Evolutionary conservation across 1,140 invertebrate genomes (phyloP), one percentile per base, ranked within the genome.

Genomic region (Bicyclus anynana): DNA sequence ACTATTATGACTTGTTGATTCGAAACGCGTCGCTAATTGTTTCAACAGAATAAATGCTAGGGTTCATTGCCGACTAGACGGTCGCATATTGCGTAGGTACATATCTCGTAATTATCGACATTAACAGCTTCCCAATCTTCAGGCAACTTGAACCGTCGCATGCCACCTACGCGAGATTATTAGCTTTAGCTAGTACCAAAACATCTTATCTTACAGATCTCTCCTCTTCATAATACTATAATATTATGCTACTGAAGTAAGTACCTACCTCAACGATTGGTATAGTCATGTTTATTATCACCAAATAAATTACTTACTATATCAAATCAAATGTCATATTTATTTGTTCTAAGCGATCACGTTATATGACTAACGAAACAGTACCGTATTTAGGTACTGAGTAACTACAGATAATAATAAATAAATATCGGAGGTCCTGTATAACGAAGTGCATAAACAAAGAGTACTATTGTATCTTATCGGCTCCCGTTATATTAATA

Each of bases 41-140:
- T 85, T 79, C 72, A 67, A 70, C 72, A 80, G 72, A 71, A 73
- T 70, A 77, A 81, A 80, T 77, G 74, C 72, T 72, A 78, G 75
- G 69, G 82, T 84, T 85, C 79, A 85, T 76, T 85, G 80, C 74
- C 80, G 79, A 74, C 38, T 72, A 74, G 64, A 59, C 68, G 75
- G 57, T 66, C 51, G 69, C 23, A 23, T 23, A 7, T 23, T 23
- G 23, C 64, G 42, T 52, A 23, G 23, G 29, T 35, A 35, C 2
- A 10, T 35, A 23, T 35, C 4, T 35, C 23, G 23, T 4, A 23
- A 23, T 23, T 23, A 23, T 7, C 2, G 23, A 23, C 7, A 23
- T n/a, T n/a, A n/a, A n/a, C n/a, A n/a, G n/a, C n/a, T n/a, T n/a
- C n/a, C n/a, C n/a, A n/a, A n/a, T n/a, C n/a, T n/a, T n/a, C n/a